Base-by-base conservation (phyloP, 37 sponge, comb jelly and placozoan genomes). In the Beroe forskalii region DNA sequence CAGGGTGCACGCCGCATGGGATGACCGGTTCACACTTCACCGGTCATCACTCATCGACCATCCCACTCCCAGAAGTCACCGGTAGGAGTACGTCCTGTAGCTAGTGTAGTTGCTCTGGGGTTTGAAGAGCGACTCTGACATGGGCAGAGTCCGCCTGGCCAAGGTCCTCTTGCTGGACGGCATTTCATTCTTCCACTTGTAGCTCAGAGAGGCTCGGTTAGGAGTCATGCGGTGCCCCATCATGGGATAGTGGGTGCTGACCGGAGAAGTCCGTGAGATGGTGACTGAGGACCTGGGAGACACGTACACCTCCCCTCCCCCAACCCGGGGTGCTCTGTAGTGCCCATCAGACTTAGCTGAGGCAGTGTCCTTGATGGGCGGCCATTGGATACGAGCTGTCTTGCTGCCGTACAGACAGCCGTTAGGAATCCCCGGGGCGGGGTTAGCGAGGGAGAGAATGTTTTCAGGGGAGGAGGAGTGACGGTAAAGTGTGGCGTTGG, bases 81-180 rank as follows among this genome's bases (percentile, higher is more conserved):
- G 27, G 19, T 69, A 69, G 1, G 72, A 69, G 17, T 69, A 69
- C 12, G 72, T 69, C 72, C 72, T 31, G 19, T 69, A 69, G 38
- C 25, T 28, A 4, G 66, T 28, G n/a, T 63, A 63, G 25, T 32
- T 19, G 4, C 37, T 69, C 38, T 69, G 72, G 36, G 72, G 72
- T 19, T 37, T 1, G 32, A 35, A 69, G 2, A 32, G 19, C 38
- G 72, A 2, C 38, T 69, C 72, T 35, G 72, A 27, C 38, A 32
- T 19, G 32, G 32, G 32, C 33, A 32, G 32, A 36, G 32, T 69
- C 19, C 32, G 28, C 38, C 72, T 69, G 37, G 12, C 32, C 38
- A 69, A 32, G 19, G 66, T 63, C 66, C 66, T 8, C 4, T 63
- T 30, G 1, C 33, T 37, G 1, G 33, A 14, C 72, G 12, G 38